A percentile compares a stretch with the other conserved stretches of the same genome.
phyloP scores from a whole-genome alignment of 1,140 invertebrate genomes.

The Charaxes varanes region DNA sequence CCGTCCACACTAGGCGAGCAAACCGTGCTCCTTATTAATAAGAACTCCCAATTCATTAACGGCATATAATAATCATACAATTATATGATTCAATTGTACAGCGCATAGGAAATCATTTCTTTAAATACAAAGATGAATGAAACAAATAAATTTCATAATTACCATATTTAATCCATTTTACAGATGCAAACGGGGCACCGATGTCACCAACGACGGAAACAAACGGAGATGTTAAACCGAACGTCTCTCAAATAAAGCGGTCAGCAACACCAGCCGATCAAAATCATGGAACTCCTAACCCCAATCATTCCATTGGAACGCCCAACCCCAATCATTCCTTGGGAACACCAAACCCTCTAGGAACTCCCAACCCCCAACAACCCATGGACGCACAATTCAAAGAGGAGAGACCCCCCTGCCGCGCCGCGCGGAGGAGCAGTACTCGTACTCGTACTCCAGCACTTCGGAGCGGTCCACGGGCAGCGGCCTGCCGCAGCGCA shows the following conservation, averaged over 20 bases:
- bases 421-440: slow-evolving; percentile 83
- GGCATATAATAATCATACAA: too few relatives aligned
- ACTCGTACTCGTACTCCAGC: slow-evolving; percentile 88
- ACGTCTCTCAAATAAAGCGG: slow-evolving; percentile 58
- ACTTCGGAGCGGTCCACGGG: slow-evolving; percentile 60
- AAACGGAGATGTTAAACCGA: slow-evolving; percentile 60
- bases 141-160: too few relatives aligned
- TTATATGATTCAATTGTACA: too few relatives aligned
- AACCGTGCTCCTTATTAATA: too few relatives aligned
- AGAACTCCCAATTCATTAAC: too few relatives aligned
- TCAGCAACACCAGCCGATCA: slow-evolving; percentile 55
- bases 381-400: slow-evolving; percentile 63
- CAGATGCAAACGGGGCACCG: slow-evolving; percentile 37
- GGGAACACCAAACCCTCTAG: slow-evolving; percentile 55
- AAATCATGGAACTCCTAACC: slow-evolving; percentile 57
- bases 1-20: too few relatives aligned
- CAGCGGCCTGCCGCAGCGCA: slow-evolving; percentile 74
- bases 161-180: too few relatives aligned
- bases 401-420: slow-evolving; percentile 73
- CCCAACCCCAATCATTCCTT: slow-evolving; percentile 57
- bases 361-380: slow-evolving; percentile 52
- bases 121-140: too few relatives aligned
- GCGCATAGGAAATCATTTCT: too few relatives aligned
- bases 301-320: slow-evolving; percentile 57
- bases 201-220: slow-evolving; percentile 58